Conservation (phyloP, 2,113 vertebrate species). For the Aphelocoma coerulescens region DNA sequence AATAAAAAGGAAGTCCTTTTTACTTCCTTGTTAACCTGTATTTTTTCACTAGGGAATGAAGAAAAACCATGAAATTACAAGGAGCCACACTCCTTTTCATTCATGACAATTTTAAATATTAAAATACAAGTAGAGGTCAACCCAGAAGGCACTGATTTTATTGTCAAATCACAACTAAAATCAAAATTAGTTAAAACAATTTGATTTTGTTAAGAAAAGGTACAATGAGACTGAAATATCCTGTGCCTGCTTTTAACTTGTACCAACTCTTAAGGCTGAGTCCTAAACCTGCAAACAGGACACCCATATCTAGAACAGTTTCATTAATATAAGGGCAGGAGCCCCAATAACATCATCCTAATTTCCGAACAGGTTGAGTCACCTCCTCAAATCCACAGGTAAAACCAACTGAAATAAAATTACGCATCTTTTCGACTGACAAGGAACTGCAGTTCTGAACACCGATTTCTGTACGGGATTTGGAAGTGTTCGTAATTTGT, state of each 20-base stretch:
- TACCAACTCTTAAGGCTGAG: background rate
- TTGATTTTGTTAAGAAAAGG: background rate
- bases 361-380: background rate
- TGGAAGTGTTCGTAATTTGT: constrained; percentile 5
- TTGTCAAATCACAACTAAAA: background rate
- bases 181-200: background rate
- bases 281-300: constrained; percentile 5
- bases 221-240: background rate
- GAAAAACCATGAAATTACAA: background rate
- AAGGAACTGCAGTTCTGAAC: background rate
- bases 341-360: background rate
- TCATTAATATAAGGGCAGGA: background rate
- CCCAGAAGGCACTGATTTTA: background rate
- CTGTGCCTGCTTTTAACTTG: background rate
- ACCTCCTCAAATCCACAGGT: constrained; percentile 33
- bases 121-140: background rate
- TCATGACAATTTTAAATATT: background rate
- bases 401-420: constrained; percentile 30
- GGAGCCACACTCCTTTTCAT: background rate
- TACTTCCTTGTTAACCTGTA: background rate
- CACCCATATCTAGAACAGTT: background rate
- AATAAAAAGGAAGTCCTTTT: background rate
- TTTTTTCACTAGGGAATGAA: background rate
- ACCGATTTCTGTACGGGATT: background rate
- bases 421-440: background rate